Conservation (phyloP, 2,113 vertebrate genomes). For the Rhineura floridana region DNA sequence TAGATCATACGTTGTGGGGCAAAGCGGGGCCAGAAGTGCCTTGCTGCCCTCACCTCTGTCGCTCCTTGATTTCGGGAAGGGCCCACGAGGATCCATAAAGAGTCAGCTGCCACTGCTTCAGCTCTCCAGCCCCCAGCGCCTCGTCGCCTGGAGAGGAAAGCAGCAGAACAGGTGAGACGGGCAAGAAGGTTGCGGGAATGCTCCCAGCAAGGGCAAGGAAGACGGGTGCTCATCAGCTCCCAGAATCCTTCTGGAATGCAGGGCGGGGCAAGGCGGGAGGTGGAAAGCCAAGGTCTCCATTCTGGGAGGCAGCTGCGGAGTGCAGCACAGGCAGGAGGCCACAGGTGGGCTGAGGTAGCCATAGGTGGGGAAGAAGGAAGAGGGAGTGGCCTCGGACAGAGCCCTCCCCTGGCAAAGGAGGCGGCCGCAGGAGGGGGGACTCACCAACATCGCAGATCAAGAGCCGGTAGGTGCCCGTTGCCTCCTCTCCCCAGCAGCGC, state of each 20-base stretch:
- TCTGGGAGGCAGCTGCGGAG: background rate
- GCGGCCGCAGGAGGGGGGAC: constrained; percentile 19
- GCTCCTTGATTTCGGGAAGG: constrained; percentile 79
- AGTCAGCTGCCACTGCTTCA: constrained; percentile 87
- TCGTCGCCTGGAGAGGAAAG: constrained; percentile 69
- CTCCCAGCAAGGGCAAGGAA: no score
- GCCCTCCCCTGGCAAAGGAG: no score
- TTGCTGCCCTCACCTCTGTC: constrained; percentile 78
- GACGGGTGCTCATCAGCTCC: background rate
- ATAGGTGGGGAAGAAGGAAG: no score
- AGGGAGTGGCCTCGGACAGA: no score
- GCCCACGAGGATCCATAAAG: constrained; percentile 93
- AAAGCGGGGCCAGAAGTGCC: no score
- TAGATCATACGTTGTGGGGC: no score
- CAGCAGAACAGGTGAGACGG: background rate
- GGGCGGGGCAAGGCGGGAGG: no score
- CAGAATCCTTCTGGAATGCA: background rate
- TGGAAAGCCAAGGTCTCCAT: background rate
- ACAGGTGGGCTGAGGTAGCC: background rate
- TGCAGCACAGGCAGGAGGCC: no score
- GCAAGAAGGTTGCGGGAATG: background rate
- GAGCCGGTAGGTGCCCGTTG: constrained; percentile 85
- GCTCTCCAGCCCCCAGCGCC: constrained; percentile 65
- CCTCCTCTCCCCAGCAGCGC: constrained; percentile 94
- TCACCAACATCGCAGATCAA: constrained; percentile 86